Evolutionary conservation across 2,888 invertebrate genomes (phyloP), one percentile per base, ranked within the genome.

Genomic region (Tachina lurida): DNA sequence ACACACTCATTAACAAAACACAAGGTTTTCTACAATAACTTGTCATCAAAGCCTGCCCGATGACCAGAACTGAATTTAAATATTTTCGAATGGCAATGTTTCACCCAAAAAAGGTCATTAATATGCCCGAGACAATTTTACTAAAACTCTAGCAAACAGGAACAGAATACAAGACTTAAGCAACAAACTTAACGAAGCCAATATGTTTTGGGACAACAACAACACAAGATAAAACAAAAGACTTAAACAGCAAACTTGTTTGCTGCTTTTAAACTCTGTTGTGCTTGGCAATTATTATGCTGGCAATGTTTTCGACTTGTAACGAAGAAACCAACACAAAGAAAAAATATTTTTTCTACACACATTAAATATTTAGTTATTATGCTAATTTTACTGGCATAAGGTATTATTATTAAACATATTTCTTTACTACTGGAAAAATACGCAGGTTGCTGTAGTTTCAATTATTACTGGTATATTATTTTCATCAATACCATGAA

Each of bases 101-200:
- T 54, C 31, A 22, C 47, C 45, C 54, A 62, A 71, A 78, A n/a
- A 78, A 41, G 49, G 39, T 60, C 78, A 84, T 84, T 84, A 73
- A 60, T 73, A 78, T 84, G 77, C 78, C 73, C 10, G 58, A 71
- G 58, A 71, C 77, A 70, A 19, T 45, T 52, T 54, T n/a, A 10
- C 12, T 58, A 10, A 43, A 60, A 67, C 17, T 17, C 39, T 1
- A 22, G 19, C 3, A 41, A 4, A 43, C 39, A 58, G 10, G 43
- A 54, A 62, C 39, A 15, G 60, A 65, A 81, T 77, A 13, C 58
- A 70, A 86, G 81, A 84, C 54, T 76, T 76, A 67, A 80, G 77
- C 67, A 43, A 73, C 75, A 81, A 78, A 75, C 84, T 56, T 63
- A n/a, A 1, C 31, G 31, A 31, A 31, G 31, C 31, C 31, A 31